These are phyloP conservation scores for Lithophane leautieri DNA, from an alignment of 2,888 invertebrate species.

Conservation along the genomic window DNA sequence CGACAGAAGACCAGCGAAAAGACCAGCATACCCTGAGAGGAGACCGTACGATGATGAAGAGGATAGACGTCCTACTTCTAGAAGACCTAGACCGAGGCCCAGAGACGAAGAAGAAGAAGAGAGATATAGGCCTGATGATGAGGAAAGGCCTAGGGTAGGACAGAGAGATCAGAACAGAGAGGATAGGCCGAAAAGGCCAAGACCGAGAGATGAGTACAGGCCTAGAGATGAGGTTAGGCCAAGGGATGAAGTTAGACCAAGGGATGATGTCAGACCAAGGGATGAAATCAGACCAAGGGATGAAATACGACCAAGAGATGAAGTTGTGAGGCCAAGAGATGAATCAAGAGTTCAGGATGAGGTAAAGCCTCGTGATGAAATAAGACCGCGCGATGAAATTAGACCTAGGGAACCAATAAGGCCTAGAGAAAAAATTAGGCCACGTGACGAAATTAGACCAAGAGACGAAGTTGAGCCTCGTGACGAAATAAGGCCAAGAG, in stretches of 20 bases:
- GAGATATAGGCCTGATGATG: slow-evolving; percentile 69
- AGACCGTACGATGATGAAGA: slow-evolving; percentile 84
- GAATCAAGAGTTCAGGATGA: slow-evolving; percentile 67
- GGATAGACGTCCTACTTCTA: slow-evolving; percentile 76
- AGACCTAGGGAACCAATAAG: slow-evolving; percentile 45
- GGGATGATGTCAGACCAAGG: slow-evolving; percentile 59
- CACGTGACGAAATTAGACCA: slow-evolving; percentile 66
- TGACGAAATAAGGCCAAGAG: slow-evolving; percentile 71
- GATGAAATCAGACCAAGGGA: slow-evolving; percentile 36
- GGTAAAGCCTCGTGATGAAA: slow-evolving; percentile 59
- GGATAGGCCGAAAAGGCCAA: slow-evolving; percentile 60
- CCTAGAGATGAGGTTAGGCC: slow-evolving; percentile 64
- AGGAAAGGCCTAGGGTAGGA: slow-evolving; percentile 70
- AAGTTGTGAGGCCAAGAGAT: slow-evolving; percentile 68
- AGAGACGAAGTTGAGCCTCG: slow-evolving; percentile 70
- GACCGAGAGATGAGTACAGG: slow-evolving; percentile 68
- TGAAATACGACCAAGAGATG: slow-evolving; percentile 23
- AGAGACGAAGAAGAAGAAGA: slow-evolving; percentile 83
- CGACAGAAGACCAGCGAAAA: slow-evolving; percentile 82
- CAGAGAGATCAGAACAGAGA: slow-evolving; percentile 62
- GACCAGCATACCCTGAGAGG: slow-evolving; percentile 66
- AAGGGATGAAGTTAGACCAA: slow-evolving; percentile 64
- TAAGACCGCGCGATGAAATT: slow-evolving; percentile 64
- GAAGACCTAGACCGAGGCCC: slow-evolving; percentile 77
- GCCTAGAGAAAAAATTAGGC: slow-evolving; percentile 58